Evolutionary conservation across 2,797 vertebrate species (phyloP), one percentile per base, ranked within the genome.

Genomic region (Danio kyathit): DNA sequence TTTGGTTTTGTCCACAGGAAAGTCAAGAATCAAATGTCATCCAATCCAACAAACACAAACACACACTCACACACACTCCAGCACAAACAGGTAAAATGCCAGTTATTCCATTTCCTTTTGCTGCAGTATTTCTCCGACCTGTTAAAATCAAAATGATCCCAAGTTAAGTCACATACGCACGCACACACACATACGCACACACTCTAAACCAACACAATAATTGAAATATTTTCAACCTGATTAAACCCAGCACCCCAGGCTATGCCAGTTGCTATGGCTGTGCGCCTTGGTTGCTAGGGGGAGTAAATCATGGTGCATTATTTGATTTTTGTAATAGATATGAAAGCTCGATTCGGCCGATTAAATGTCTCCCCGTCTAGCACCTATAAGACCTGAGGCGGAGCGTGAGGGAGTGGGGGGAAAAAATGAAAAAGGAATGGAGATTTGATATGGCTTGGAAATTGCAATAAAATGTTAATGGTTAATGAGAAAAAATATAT

Each of bases 151-250:
- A 99, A 98, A 97, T 96, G 95, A 97, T 98, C 96, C 96, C 94
- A 95, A 95, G 96, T 95, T 97, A 96, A 71, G 56, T 70, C 65
- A 19, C 65, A 57, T 94, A 94, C 95, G 94, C 94, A 95, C 96
- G 95, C 97, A 29, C 21, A 19, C 41, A 56, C 75, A 11, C 51
- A 46, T 49, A 19, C 43, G 1, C 76, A 48, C 76, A 72, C 65
- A 38, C 97, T 97, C 97, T 97, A 98, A 99, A 98, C 96, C 97
- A 99, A 99, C 98, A 99, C 97, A 98, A 98, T 98, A 99, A 99
- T 99, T 99, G 97, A 99, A 99, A 99, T 99, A 99, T 99, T 99
- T 99, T 98, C 98, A 98, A 98, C 96, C 97, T 98, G 98, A 99
- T 99, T 99, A 99, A 97, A 96, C 96, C 94, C 71, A 92, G 94